phyloP scores from a whole-genome alignment of 2,888 invertebrate species.

The Drosophila gaucha region DNA sequence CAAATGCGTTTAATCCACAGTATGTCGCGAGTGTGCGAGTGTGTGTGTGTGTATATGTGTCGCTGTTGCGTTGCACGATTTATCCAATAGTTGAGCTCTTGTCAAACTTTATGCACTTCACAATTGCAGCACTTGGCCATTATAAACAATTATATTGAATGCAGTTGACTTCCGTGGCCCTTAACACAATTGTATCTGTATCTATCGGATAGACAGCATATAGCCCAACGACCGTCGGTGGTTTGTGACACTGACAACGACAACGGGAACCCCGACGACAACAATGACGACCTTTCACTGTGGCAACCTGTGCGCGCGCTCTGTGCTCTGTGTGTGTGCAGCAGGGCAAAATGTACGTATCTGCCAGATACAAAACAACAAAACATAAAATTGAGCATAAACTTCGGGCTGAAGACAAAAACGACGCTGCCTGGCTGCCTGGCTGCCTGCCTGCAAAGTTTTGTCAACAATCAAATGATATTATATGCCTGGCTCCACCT shows the following conservation, averaged over 20 bases:
- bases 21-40: not conserved
- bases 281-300: slow-evolving; percentile 70
- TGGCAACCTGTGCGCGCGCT: slow-evolving; percentile 72
- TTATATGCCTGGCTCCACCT: slow-evolving; percentile 77
- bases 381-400: slow-evolving; percentile 34
- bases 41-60: not conserved
- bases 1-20: slow-evolving; percentile 53
- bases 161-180: slow-evolving; percentile 20
- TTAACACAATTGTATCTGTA: slow-evolving; percentile 33
- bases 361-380: slow-evolving; percentile 71
- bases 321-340: slow-evolving; percentile 35
- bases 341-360: slow-evolving; percentile 68
- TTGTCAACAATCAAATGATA: slow-evolving; percentile 76
- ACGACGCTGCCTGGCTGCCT: slow-evolving; percentile 48
- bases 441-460: slow-evolving; percentile 60
- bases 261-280: slow-evolving; percentile 32
- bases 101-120: slow-evolving; percentile 34
- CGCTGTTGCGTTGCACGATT: not conserved
- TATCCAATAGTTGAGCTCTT: slow-evolving; percentile 36
- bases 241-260: slow-evolving; percentile 24
- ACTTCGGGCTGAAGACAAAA: slow-evolving; percentile 55
- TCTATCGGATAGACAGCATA: slow-evolving; percentile 26
- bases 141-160: slow-evolving; percentile 31
- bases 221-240: slow-evolving; percentile 53
- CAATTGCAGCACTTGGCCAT: slow-evolving; percentile 52